phyloP scores from a whole-genome alignment of 2,797 vertebrate genomes.

The Hypotaenidia okinawae region DNA sequence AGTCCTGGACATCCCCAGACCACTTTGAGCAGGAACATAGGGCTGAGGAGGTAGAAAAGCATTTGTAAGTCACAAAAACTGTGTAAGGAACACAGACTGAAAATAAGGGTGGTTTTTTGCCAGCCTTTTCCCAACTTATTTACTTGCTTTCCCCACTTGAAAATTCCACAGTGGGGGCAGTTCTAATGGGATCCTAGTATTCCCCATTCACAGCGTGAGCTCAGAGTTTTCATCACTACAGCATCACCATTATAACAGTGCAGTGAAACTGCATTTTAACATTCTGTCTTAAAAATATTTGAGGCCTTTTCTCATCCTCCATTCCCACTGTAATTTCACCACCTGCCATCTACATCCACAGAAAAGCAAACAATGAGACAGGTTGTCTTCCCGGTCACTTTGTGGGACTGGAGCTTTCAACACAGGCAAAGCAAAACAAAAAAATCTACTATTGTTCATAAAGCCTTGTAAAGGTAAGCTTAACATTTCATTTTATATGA shows the following conservation, averaged over 20 bases:
- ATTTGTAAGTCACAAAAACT: background rate
- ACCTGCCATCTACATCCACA: background rate
- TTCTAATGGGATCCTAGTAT: background rate
- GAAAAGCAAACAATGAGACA: background rate
- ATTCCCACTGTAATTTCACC: background rate
- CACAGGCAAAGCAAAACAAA: background rate
- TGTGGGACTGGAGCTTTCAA: background rate
- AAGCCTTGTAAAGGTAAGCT: background rate
- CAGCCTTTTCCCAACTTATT: background rate
- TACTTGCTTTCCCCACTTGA: background rate
- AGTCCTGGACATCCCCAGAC: background rate
- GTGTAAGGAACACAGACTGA: background rate
- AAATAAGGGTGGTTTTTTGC: background rate
- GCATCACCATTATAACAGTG: background rate
- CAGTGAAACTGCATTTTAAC: background rate
- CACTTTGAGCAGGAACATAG: background rate
- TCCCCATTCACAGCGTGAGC: rapidly evolving
- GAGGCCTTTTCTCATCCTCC: background rate
- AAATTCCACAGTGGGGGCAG: background rate
- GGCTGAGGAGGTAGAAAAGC: background rate
- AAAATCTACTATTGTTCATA: background rate
- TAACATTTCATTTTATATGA: background rate
- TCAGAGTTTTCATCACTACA: background rate
- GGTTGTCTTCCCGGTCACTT: background rate
- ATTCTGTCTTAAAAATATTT: background rate